Conservation (phyloP, 2,113 vertebrate genomes). For the Sporophila hypoxantha region DNA sequence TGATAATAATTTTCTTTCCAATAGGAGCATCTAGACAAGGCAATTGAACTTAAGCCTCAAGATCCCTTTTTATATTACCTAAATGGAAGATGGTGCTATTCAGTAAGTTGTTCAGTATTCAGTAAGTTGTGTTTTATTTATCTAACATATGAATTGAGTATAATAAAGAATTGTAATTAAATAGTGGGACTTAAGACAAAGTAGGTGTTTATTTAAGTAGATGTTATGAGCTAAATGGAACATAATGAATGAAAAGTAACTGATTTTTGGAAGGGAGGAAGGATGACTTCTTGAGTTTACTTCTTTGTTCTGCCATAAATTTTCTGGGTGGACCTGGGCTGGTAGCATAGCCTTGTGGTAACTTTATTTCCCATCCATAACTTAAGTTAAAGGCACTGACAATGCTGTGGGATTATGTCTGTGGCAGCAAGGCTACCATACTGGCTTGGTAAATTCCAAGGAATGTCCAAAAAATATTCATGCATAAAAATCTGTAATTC, state of each 20-base stretch:
- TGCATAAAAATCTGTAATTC: not conserved
- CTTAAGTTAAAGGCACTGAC: not conserved
- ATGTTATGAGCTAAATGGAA: not conserved
- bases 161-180: not conserved
- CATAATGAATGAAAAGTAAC: not conserved
- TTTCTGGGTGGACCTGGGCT: not conserved
- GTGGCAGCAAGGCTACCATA: not conserved
- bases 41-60: slow-evolving; percentile 87
- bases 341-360: not conserved
- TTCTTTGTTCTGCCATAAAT: not conserved
- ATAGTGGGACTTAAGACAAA: not conserved
- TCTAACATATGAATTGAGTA: not conserved
- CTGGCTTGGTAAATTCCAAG: not conserved
- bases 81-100: slow-evolving; percentile 93
- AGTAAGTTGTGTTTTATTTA: slow-evolving; percentile 73
- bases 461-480: not conserved
- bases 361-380: not conserved
- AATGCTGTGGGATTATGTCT: not conserved
- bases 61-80: slow-evolving; percentile 92
- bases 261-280: not conserved
- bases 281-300: not conserved
- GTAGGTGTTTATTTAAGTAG: not conserved
- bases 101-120: slow-evolving; percentile 88
- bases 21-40: slow-evolving; percentile 94
- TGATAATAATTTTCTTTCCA: slow-evolving; percentile 46